Base-by-base conservation (phyloP, 2,797 vertebrate genomes). In the Scleropages formosus region DNA sequence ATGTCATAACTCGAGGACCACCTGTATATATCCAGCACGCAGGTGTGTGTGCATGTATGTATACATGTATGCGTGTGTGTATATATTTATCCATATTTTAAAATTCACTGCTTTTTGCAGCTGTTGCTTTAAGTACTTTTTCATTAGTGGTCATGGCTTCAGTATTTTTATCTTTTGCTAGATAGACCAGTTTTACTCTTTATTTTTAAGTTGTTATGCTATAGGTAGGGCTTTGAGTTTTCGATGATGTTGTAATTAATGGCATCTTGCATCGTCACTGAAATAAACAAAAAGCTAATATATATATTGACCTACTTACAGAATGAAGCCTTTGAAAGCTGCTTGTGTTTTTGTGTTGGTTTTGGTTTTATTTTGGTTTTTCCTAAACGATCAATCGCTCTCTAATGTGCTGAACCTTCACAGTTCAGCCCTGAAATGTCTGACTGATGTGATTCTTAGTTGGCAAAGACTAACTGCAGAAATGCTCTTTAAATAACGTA, bases 201-300 rank as follows among this genome's bases (percentile, higher is more conserved):
- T n/a, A 56, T n/a, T 65, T 47, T 63, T 68, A 46, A 58, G 22
- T 27, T 22, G n/a, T 73, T 74, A 77, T 80, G 80, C 86, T 85
- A 83, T 78, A 85, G 83, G 68, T 77, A 82, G 78, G 82, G 82
- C 82, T 87, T 85, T 85, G 84, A 85, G 82, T 85, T 86, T 84
- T 87, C 79, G 77, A 80, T 67, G 81, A 77, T 64, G 61, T 80
- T 84, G 80, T 62, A 77, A 58, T 66, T 66, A 31, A 69, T 67
- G 63, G 44, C 72, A 20, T 53, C 69, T 79, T n/a, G 49, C 10
- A 31, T 53, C 39, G 56, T 65, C 68, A 51, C 68, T 77, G 39
- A 11, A 4, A 69, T 74, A 67, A 70, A 26, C 53, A 66, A 24
- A 53, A 75, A 74, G 26, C 74, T 8, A 47, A 72, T 22, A 65